Evolutionary conservation across 2,888 invertebrate genomes (phyloP), one percentile per base, ranked within the genome.

Genomic region (Epistrophella euchroma): DNA sequence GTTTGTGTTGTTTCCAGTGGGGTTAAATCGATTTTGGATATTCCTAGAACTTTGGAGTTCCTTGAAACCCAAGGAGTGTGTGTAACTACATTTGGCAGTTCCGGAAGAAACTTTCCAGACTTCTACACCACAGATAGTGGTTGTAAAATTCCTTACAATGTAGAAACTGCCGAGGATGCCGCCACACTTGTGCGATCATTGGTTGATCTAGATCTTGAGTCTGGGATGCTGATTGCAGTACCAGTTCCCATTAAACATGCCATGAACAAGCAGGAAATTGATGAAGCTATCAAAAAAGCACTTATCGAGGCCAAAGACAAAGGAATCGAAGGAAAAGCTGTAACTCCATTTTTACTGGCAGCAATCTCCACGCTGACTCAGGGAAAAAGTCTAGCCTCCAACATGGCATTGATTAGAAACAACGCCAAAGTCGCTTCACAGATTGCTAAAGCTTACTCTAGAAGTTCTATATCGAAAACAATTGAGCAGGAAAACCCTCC

Each of bases 11-110:
- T 99, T 2, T 98, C 98, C 89, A 97, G 98, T 90, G 99, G 99
- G 1, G 96, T 98, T 74, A 99, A 99, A 93, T 98, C 99, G 22
- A 99, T 99, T 89, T 94, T 99, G 78, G 99, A 99, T 92, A 97
- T 99, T 89, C 96, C 96, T 4, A 96, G 96, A 91, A 99, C 99
- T 0, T 93, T 99, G 60, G 99, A 99, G 92, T 98, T 96, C 91
- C 93, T 99, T 93, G 99, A 99, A 94, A 99, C 98, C 0, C 96
- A 97, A 92, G 98, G 99, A 0, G 98, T 99, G 1, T 96, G 97
- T 89, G 98, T 99, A 0, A 95, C 96, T 43, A 95, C 96, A 0
- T 96, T 95, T 88, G 96, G 97, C 0, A 92, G 93, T n/a, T 92
- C 94, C 0, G 92, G 92, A 0, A 92, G 93, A 32, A 94, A 95